phyloP scores from a whole-genome alignment of 2,888 invertebrate genomes.

The Synanthedon formicaeformis region DNA sequence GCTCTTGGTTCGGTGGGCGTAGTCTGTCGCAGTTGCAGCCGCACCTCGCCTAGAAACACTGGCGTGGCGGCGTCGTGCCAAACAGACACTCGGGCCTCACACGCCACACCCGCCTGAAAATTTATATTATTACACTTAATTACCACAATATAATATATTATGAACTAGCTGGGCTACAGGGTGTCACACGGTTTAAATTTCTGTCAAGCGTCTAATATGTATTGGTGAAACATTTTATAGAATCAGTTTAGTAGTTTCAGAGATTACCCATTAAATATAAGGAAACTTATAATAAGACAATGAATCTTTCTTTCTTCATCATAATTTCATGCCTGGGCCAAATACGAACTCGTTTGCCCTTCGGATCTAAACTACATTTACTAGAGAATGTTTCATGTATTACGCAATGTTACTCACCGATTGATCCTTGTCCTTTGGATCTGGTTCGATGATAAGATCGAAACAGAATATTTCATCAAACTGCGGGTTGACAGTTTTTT shows the following conservation, averaged over 20 bases:
- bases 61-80: constrained; percentile 90
- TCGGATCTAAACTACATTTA: too few species aligned
- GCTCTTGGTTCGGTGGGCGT: constrained; percentile 66
- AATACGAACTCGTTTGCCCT: too few species aligned
- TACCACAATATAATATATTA: not conserved
- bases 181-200: too few species aligned
- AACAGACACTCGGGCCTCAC: constrained; percentile 83
- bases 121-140: not conserved
- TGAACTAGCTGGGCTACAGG: too few species aligned
- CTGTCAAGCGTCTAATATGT: not conserved
- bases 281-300: not conserved
- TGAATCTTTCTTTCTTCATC: too few species aligned
- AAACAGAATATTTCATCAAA: constrained; percentile 91
- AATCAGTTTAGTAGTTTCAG: too few species aligned
- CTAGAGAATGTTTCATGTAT: not conserved
- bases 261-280: too few species aligned
- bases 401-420: constrained; percentile 44
- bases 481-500: constrained; percentile 90
- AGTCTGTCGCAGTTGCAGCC: constrained; percentile 80
- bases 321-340: too few species aligned
- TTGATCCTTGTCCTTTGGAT: constrained; percentile 67
- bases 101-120: constrained; percentile 74
- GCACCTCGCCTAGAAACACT: constrained; percentile 90
- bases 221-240: not conserved
- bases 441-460: constrained; percentile 72